A percentile compares a stretch with the other conserved stretches of the same genome.
phyloP scores from a whole-genome alignment of 35 echinoderm and acorn worm species.

The Amphiura filiformis region DNA sequence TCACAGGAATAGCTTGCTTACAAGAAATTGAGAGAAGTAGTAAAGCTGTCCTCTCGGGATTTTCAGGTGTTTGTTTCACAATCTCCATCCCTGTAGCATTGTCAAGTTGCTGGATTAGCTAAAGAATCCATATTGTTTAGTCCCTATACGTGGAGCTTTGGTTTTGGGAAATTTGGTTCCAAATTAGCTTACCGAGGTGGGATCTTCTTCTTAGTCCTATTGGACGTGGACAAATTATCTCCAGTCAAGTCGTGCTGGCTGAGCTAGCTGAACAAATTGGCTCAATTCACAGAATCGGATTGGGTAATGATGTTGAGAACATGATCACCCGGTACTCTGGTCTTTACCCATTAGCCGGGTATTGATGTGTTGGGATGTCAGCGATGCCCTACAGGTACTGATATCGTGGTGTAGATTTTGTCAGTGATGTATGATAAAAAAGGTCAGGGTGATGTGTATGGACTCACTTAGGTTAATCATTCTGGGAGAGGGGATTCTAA shows the following conservation, averaged over 20 bases:
- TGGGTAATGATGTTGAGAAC: not conserved
- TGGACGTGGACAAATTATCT: not conserved
- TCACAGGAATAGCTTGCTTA: not conserved
- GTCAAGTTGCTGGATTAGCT: not conserved
- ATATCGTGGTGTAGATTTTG: no score
- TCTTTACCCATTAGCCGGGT: no score
- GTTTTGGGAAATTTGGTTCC: not conserved
- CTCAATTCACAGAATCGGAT: not conserved
- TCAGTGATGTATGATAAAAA: no score
- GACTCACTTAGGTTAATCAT: no score
- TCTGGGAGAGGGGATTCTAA: no score
- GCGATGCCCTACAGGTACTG: no score
- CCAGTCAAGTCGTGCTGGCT: not conserved
- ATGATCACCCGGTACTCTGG: no score
- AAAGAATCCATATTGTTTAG: not conserved
- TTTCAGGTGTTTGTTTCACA: not conserved
- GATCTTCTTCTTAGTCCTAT: not conserved
- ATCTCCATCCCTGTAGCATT: slow-evolving; percentile 7
- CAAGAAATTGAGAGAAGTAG: not conserved
- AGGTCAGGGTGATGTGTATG: no score
- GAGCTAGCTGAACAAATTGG: not conserved
- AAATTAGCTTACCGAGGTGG: not conserved
- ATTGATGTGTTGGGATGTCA: no score
- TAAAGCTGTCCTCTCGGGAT: not conserved
- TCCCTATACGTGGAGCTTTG: not conserved